A percentile compares a stretch with the other conserved stretches of the same genome.
Conservation (phyloP, 2,888 invertebrate species). For the Ommatoiulus sabulosus region DNA sequence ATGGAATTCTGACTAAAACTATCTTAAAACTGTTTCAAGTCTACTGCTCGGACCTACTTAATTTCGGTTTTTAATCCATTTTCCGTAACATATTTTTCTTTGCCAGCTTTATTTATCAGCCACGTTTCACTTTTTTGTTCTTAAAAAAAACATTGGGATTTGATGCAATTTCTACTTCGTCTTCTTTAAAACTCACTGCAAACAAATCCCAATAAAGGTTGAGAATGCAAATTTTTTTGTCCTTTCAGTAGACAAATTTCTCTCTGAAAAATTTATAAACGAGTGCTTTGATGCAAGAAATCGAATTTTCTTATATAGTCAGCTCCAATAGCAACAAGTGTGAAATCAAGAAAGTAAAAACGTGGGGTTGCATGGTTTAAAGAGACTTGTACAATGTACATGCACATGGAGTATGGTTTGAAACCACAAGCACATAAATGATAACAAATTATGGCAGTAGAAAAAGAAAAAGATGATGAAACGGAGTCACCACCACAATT, state of each 20-base stretch:
- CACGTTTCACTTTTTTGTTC: too few relatives aligned
- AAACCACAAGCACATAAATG: not conserved
- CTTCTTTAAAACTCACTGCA: not conserved
- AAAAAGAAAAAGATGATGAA: not conserved
- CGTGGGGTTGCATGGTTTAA: not conserved
- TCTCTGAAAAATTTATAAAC: constrained; percentile 18
- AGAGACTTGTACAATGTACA: not conserved
- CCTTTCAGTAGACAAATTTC: constrained; percentile 17
- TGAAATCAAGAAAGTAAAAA: not conserved
- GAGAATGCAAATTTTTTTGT: constrained; percentile 29
- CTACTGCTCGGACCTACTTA: too few relatives aligned
- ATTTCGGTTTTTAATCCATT: too few relatives aligned
- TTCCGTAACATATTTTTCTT: too few relatives aligned
- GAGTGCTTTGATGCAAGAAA: constrained; percentile 48
- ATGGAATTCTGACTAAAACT: too few relatives aligned
- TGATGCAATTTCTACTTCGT: not conserved
- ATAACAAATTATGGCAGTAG: not conserved
- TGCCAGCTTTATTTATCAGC: too few relatives aligned
- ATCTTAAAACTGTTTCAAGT: too few relatives aligned
- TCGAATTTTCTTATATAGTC: constrained; percentile 37
- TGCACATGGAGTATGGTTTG: not conserved
- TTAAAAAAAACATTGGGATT: too few relatives aligned
- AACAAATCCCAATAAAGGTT: constrained; percentile 24
- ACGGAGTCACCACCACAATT: not conserved
- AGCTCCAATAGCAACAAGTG: constrained; percentile 24